These are phyloP conservation scores for Mercenaria mercenaria DNA, from an alignment of 1,140 invertebrate species.

Conservation along the genomic window DNA sequence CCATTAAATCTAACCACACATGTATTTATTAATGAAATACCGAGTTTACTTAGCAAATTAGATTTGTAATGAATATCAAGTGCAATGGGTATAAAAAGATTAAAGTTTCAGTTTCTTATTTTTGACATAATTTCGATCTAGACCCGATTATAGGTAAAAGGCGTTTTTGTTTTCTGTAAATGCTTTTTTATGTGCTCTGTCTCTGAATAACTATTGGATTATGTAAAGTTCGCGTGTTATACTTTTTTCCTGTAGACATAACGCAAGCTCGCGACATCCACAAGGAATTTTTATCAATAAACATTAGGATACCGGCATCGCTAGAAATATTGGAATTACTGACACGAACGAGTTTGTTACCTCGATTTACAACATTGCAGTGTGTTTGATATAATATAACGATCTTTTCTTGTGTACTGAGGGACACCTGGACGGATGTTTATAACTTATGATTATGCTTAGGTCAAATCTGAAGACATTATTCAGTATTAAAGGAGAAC, in stretches of 20 bases:
- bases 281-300: conserved; percentile 11
- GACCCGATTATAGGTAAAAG: too few relatives aligned
- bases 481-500: too few relatives aligned
- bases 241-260: background rate
- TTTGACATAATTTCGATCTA: too few relatives aligned
- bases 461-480: background rate
- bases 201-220: conserved; percentile 11
- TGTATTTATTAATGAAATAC: too few relatives aligned
- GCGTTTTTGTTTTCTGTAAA: too few relatives aligned
- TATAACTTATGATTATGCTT: background rate
- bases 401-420: background rate
- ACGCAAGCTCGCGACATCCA: conserved; percentile 19
- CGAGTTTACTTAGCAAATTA: too few relatives aligned
- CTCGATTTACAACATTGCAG: conserved; percentile 1
- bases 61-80: too few relatives aligned
- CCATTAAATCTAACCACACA: too few relatives aligned
- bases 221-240: background rate
- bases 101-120: too few relatives aligned
- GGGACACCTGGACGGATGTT: background rate
- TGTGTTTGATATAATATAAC: background rate
- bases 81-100: too few relatives aligned
- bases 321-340: conserved; percentile 22
- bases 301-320: background rate
- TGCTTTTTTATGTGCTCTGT: too few relatives aligned
- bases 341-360: background rate